Conservation (phyloP, 35 echinoderm and acorn worm species). For the Strongylocentrotus purpuratus region DNA sequence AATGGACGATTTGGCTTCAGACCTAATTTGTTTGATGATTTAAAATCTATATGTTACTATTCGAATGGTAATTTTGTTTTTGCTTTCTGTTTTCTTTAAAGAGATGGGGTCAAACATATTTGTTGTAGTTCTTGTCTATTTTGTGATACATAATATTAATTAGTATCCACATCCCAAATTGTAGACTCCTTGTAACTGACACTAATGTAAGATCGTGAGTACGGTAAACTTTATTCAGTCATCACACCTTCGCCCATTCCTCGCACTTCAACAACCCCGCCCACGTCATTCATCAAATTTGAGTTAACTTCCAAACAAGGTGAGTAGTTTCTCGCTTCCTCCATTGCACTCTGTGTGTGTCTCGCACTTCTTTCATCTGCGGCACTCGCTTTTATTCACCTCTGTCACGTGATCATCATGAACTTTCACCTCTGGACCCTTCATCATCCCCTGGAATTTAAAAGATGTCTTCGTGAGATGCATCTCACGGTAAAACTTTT, state of each 20-base stretch:
- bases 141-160: neutral
- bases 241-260: neutral
- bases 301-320: neutral
- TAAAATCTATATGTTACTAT: neutral
- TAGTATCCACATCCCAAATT: neutral
- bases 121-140: neutral
- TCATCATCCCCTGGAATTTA: neutral
- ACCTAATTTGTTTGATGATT: neutral
- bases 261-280: neutral
- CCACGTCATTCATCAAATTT: neutral
- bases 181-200: neutral
- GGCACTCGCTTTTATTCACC: constrained; percentile 15
- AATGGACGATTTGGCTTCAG: neutral
- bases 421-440: constrained; percentile 19
- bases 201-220: neutral
- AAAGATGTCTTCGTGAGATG: neutral
- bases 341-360: neutral
- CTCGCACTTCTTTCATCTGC: neutral
- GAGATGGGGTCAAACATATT: neutral
- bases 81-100: neutral
- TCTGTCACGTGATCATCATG: neutral
- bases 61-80: neutral
- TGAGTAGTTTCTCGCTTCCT: constrained; percentile 24
- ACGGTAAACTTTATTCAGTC: neutral
- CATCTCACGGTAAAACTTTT: neutral